Evolutionary conservation across 2,113 vertebrate genomes (phyloP).

Genomic region (Menidia beryllina): DNA sequence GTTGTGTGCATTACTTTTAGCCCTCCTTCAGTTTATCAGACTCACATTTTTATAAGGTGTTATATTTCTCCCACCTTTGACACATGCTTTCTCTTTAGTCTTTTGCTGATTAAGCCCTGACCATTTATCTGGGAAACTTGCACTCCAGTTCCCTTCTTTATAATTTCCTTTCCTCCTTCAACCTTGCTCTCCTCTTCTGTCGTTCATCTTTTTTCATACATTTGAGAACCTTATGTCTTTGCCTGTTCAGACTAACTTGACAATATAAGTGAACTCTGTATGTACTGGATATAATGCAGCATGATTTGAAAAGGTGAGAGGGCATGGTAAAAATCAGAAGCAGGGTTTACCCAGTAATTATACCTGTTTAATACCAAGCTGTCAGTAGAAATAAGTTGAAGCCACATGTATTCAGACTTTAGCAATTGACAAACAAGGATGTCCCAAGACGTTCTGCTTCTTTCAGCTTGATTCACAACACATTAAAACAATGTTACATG

Average conservation of each 20-base stretch:
- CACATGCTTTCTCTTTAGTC: not conserved
- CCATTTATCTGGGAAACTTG: constrained; percentile 16
- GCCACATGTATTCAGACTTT: not conserved
- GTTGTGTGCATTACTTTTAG: too few species aligned
- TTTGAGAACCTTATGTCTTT: constrained; percentile 53
- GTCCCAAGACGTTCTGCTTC: not conserved
- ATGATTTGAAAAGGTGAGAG: not conserved
- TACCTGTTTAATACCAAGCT: too few species aligned
- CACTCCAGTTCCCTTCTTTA: constrained; percentile 29
- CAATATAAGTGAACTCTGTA: constrained; percentile 60
- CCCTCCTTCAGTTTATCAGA: too few species aligned
- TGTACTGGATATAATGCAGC: constrained; percentile 10
- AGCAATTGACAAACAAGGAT: not conserved
- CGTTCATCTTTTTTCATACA: constrained; percentile 69
- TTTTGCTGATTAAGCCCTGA: not conserved
- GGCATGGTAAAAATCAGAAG: constrained; percentile 1
- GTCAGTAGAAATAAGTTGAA: not conserved
- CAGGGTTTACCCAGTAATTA: not conserved
- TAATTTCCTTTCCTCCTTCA: constrained; percentile 48
- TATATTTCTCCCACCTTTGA: not conserved
- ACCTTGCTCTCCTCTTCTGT: constrained; percentile 52
- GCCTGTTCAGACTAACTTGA: constrained; percentile 60
- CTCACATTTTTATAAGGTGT: not conserved
- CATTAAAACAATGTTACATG: not conserved
- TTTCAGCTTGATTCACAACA: not conserved